Evolutionary conservation across 92 coral and sea anemone genomes (phyloP), one percentile per base, ranked within the genome.

Genomic region (Parazoanthus atlanticus): DNA sequence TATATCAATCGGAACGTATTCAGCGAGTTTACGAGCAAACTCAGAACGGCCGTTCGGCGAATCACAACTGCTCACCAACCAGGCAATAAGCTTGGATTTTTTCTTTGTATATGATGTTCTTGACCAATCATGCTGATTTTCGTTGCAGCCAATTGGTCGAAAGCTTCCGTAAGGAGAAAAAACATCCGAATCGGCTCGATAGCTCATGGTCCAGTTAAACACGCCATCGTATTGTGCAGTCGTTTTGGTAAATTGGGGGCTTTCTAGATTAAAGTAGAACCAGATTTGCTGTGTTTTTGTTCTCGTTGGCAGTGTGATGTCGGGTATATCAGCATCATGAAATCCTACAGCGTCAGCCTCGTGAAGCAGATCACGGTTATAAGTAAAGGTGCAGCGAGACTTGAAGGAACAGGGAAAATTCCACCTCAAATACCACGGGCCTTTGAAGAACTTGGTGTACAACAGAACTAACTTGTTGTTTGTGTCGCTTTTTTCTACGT

Each of bases 131-230:
- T 75, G 43, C 25, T 47, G 25, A 28, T 47, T 67, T 40, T 85
- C 75, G 0, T 71, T 32, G 76, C 93, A 88, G 30, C 71, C 81
- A 13, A 92, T 71, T 17, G 93, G 89, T 28, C 77, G 69, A 47
- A 80, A 90, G 78, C 86, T 86, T 34, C 94, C 94, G 36, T 88
- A 92, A 4, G 94, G 94, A 0, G 93, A 36, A 47, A 67, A 92
- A 10, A 92, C 89, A 29, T 92, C 93, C 8, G 94, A 90, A 52
- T 90, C 94, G 1, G 66, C 43, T 33, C 93, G 82, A 61, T 87
- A 92, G 19, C 93, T 92, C 93, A 90, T 84, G 6, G 93, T 92
- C 91, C 94, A 92, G 85, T 87, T 92, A 58, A 92, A 90, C 8
- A 90, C 76, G n/a, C 82, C 84, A 26, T 81, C 36, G 30, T 71